Percentiles rank a stretch among this genome's conserved stretches.
These are phyloP conservation scores for Listrodromus nycthemerus DNA, from an alignment of 2,888 invertebrate genomes.

Conservation along the genomic window DNA sequence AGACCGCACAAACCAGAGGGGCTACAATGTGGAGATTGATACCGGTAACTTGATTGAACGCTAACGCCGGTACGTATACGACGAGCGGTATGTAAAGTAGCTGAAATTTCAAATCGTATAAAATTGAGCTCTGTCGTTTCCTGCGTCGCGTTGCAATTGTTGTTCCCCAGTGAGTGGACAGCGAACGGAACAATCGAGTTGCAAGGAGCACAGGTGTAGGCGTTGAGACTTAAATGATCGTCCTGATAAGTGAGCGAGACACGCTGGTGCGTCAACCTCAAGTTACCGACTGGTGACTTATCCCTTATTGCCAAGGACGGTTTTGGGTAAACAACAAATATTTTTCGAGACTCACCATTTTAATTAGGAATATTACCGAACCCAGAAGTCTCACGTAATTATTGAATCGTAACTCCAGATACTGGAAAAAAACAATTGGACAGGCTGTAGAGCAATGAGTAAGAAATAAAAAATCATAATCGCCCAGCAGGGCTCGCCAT, in stretches of 20 bases:
- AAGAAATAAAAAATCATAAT: neutral
- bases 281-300: neutral
- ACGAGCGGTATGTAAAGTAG: slow-evolving; percentile 93
- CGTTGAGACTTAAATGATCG: slow-evolving; percentile 40
- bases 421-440: slow-evolving; percentile 85
- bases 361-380: slow-evolving; percentile 89
- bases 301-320: neutral
- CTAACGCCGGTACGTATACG: slow-evolving; percentile 94
- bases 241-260: slow-evolving; percentile 38
- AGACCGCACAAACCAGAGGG: slow-evolving; percentile 92
- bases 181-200: neutral
- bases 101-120: slow-evolving; percentile 73
- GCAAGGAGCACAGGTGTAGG: slow-evolving; percentile 26
- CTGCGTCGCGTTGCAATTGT: slow-evolving; percentile 10
- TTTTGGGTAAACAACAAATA: neutral
- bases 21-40: slow-evolving; percentile 92
- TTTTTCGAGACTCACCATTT: slow-evolving; percentile 86
- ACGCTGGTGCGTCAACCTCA: slow-evolving; percentile 52
- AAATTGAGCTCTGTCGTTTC: slow-evolving; percentile 10
- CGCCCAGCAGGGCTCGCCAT: neutral
- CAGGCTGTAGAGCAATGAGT: too few species aligned
- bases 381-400: slow-evolving; percentile 89
- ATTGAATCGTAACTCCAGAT: slow-evolving; percentile 89
- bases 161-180: neutral
- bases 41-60: slow-evolving; percentile 94